Evolutionary conservation across 2,113 vertebrate genomes (phyloP).

Genomic region (Anas platyrhynchos): DNA sequence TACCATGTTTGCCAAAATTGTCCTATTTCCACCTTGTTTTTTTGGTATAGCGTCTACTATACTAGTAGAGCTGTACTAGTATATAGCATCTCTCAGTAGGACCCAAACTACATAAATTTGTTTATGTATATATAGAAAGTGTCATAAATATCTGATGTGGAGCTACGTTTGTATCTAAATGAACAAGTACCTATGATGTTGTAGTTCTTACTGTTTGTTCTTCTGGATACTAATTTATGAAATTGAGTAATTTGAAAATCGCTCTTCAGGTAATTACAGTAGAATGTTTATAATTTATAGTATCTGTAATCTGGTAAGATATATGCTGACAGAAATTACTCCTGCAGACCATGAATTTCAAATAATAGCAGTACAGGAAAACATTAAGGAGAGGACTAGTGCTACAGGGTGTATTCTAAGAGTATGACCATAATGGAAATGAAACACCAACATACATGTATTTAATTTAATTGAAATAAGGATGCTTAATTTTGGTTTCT

Average conservation of each 20-base stretch:
- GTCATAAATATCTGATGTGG: not conserved
- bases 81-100: not conserved
- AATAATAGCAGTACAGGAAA: not conserved
- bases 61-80: too few relatives aligned
- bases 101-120: not conserved
- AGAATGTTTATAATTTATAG: too few relatives aligned
- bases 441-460: fast-evolving
- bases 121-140: not conserved
- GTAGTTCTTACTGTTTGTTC: not conserved
- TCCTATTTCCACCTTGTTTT: not conserved
- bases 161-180: not conserved
- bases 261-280: not conserved
- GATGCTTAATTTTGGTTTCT: not conserved
- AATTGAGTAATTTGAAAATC: not conserved
- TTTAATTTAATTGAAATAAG: not conserved
- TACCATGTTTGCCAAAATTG: not conserved
- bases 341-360: not conserved
- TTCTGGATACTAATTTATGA: not conserved
- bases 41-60: not conserved
- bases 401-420: not conserved
- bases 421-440: not conserved
- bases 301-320: not conserved
- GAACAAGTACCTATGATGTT: not conserved
- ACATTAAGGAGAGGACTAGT: not conserved
- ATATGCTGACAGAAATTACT: not conserved